Evolutionary conservation across 2,888 invertebrate genomes (phyloP).

Genomic region (Perithous albicinctus): DNA sequence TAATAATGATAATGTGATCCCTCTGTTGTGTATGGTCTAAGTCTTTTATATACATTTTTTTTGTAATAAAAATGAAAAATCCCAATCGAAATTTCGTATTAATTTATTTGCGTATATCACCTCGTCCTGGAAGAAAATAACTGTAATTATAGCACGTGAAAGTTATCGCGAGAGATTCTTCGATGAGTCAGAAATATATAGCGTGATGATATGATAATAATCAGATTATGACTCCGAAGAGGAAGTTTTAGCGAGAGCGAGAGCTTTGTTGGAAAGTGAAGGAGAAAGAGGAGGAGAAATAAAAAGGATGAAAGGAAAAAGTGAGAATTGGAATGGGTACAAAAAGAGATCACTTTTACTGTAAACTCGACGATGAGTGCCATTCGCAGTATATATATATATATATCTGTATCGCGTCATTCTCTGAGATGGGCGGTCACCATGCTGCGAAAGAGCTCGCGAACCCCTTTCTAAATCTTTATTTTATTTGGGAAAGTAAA

Average conservation of each 20-base stretch:
- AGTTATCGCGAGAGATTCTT: conserved; percentile 22
- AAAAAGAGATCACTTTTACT: conserved; percentile 81
- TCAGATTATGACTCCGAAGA: conserved; percentile 18
- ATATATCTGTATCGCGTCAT: conserved; percentile 23
- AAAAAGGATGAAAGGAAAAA: conserved; percentile 37
- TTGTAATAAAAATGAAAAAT: conserved; percentile 72
- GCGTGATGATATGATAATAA: conserved; percentile 20
- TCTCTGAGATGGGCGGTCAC: conserved; percentile 61
- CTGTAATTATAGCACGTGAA: conserved; percentile 5
- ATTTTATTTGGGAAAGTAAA: conserved; percentile 81
- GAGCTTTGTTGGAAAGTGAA: conserved; percentile 8
- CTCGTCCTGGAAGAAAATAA: neutral
- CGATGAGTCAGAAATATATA: conserved; percentile 35
- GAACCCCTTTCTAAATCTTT: conserved; percentile 82
- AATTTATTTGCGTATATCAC: neutral
- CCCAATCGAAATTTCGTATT: neutral
- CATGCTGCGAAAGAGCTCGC: conserved; percentile 56
- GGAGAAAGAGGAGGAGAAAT: conserved; percentile 25
- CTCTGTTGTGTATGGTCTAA: conserved; percentile 70
- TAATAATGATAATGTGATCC: conserved; percentile 65
- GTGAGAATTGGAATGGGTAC: conserved; percentile 51
- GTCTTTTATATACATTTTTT: conserved; percentile 68
- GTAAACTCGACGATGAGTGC: conserved; percentile 65
- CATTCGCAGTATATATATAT: neutral
- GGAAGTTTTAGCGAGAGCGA: conserved; percentile 42